Percentiles rank a stretch among this genome's conserved stretches.
These are phyloP conservation scores for Mesocentrotus franciscanus DNA, from an alignment of 53 echinoderm and acorn worm genomes.

Conservation along the genomic window DNA sequence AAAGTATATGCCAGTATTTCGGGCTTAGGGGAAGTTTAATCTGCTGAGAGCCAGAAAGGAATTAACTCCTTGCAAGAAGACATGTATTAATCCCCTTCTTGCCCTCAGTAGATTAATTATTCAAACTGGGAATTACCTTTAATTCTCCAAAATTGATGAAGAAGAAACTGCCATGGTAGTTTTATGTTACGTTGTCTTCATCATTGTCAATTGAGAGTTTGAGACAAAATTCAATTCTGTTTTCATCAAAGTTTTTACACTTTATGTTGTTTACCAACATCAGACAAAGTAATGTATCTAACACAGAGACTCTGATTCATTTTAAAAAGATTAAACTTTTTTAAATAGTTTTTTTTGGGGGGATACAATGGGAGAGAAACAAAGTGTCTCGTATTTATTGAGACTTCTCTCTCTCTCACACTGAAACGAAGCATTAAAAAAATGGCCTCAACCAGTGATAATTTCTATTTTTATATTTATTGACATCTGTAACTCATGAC, in stretches of 20 bases:
- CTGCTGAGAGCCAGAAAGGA: background rate
- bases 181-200: background rate
- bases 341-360: background rate
- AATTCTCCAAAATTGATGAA: slow-evolving; percentile 1
- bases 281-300: background rate
- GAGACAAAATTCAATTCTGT: background rate
- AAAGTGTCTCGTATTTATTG: background rate
- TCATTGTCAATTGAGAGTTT: background rate
- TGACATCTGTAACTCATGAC: slow-evolving; percentile 40
- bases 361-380: background rate
- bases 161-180: background rate
- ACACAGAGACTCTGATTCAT: background rate
- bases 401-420: background rate
- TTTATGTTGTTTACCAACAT: background rate
- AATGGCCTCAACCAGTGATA: slow-evolving; percentile 27
- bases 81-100: background rate
- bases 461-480: slow-evolving; percentile 63
- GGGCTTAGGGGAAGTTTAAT: background rate
- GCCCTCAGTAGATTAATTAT: background rate
- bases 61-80: background rate
- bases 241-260: background rate
- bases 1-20: background rate
- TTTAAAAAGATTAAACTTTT: background rate
- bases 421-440: background rate
- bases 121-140: background rate